phyloP scores from a whole-genome alignment of 2,113 vertebrate genomes.

The Solea solea region DNA sequence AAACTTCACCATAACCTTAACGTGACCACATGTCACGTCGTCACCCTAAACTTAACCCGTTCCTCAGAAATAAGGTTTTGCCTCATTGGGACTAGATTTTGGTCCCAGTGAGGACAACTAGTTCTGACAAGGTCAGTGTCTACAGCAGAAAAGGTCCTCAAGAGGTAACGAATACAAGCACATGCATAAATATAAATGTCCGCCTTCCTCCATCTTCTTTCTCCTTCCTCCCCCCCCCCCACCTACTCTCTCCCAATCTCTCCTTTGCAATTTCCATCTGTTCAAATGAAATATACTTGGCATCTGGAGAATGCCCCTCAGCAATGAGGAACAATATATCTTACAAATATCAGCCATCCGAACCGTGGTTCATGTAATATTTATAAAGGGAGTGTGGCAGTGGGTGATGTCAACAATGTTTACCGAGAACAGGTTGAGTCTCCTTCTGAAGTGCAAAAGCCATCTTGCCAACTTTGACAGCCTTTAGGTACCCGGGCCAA shows the following conservation, averaged over 20 bases:
- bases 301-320: conserved; percentile 76
- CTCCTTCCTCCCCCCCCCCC: conserved; percentile 36
- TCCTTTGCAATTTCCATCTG: conserved; percentile 77
- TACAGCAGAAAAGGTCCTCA: background rate
- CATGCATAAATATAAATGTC: conserved; percentile 11
- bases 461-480: conserved; percentile 64
- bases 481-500: conserved; percentile 43
- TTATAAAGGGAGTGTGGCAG: conserved; percentile 71
- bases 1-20: background rate
- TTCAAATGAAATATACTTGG: conserved; percentile 78
- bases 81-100: too few relatives aligned
- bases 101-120: too few relatives aligned
- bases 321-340: conserved; percentile 77
- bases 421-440: conserved; percentile 67
- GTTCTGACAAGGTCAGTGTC: too few relatives aligned
- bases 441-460: conserved; percentile 58
- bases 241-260: conserved; percentile 54
- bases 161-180: background rate
- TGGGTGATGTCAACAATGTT: conserved; percentile 70
- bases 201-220: conserved; percentile 42
- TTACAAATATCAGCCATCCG: conserved; percentile 77
- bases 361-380: conserved; percentile 75
- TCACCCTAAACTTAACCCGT: too few relatives aligned
- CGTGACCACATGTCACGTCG: background rate
- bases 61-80: too few relatives aligned